Conservation (phyloP, 2,797 vertebrate genomes). For the Poecilia gillii region DNA sequence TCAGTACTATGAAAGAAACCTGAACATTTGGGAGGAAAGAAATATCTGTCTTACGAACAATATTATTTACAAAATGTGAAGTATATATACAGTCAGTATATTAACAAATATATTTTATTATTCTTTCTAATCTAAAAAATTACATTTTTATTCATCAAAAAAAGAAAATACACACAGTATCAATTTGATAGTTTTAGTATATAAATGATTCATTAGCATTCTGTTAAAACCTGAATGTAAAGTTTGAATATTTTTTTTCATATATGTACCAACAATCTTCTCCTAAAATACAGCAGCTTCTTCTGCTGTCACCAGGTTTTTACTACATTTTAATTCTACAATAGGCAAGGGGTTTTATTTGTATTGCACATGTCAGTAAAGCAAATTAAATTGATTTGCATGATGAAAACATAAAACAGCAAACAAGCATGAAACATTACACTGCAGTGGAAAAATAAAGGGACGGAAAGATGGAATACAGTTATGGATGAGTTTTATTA, state of each 20-base stretch:
- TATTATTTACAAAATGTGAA: background rate
- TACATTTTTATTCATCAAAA: background rate
- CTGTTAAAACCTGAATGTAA: background rate
- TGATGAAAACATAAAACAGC: too few relatives aligned
- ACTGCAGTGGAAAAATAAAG: background rate
- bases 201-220: background rate
- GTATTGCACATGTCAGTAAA: too few relatives aligned
- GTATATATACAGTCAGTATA: background rate
- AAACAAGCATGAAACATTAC: background rate
- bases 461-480: background rate
- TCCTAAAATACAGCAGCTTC: background rate
- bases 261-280: background rate
- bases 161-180: background rate
- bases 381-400: too few relatives aligned
- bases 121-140: background rate
- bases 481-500: background rate
- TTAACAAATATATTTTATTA: background rate
- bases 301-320: background rate
- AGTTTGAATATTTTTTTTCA: background rate
- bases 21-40: background rate
- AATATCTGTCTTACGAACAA: background rate
- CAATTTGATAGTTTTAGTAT: background rate
- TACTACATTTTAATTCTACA: too few relatives aligned
- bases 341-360: too few relatives aligned
- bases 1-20: background rate